phyloP scores from a whole-genome alignment of 2,888 invertebrate genomes.

The Ceriagrion tenellum region DNA sequence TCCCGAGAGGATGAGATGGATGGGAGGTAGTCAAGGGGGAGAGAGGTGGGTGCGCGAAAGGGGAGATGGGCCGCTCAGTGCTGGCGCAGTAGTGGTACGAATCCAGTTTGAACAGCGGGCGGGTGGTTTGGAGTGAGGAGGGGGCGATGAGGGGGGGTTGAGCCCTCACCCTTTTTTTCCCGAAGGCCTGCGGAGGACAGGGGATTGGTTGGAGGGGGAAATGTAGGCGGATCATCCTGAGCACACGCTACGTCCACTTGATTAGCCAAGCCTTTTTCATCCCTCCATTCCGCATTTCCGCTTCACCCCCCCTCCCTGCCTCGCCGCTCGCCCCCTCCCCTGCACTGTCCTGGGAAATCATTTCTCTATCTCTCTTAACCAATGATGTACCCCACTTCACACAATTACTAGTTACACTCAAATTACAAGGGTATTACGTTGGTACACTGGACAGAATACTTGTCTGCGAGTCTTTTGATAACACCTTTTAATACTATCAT shows the following conservation, averaged over 20 bases:
- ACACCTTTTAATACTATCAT: no score
- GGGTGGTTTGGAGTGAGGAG: not conserved
- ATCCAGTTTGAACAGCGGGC: not conserved
- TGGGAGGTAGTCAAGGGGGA: not conserved
- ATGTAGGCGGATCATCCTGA: conserved; percentile 14
- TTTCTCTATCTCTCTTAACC: no score
- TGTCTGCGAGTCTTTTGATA: no score
- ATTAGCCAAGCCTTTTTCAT: conserved; percentile 7
- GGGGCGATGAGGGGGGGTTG: not conserved
- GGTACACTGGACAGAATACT: no score
- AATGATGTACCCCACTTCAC: not conserved
- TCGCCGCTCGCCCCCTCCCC: not conserved
- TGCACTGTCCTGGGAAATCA: not conserved
- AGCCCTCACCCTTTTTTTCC: conserved; percentile 6
- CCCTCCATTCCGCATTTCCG: not conserved
- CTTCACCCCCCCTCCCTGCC: not conserved
- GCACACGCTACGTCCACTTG: conserved; percentile 52
- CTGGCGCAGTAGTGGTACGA: not conserved
- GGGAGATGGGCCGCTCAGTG: not conserved
- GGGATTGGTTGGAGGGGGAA: not conserved
- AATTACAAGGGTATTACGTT: no score
- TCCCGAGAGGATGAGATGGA: not conserved
- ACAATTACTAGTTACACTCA: no score
- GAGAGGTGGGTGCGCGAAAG: not conserved
- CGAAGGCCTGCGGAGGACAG: conserved; percentile 29